phyloP scores from a whole-genome alignment of 2,797 vertebrate species.

The Mallotus villosus region DNA sequence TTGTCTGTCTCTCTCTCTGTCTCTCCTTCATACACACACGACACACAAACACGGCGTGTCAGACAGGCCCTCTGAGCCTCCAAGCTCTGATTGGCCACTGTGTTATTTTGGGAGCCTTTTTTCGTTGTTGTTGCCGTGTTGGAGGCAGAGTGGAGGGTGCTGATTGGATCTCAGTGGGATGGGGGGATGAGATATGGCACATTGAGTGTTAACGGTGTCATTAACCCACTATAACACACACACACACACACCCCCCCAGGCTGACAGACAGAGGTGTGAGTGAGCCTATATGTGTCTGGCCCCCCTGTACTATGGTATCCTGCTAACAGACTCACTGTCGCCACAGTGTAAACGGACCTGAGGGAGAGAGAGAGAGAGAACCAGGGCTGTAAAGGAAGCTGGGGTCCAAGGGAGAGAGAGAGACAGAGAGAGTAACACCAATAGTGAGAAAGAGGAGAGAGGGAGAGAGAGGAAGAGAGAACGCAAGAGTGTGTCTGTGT shows the following conservation, averaged over 20 bases:
- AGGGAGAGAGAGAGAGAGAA: neutral
- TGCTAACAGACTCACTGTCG: slow-evolving; percentile 82
- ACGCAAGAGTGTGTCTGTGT: slow-evolving; percentile 5
- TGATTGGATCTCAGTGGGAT: slow-evolving; percentile 59
- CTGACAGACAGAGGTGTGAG: slow-evolving; percentile 71
- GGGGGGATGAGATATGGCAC: slow-evolving; percentile 56
- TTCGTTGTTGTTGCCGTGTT: slow-evolving; percentile 73
- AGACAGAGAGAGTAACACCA: neutral
- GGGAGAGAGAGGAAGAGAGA: neutral
- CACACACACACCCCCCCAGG: slow-evolving; percentile 19
- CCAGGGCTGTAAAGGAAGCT: neutral
- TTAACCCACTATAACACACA: slow-evolving; percentile 20
- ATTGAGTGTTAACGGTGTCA: slow-evolving; percentile 69
- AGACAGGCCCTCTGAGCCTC: slow-evolving; percentile 33
- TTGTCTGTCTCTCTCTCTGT: slow-evolving; percentile 17
- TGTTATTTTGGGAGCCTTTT: slow-evolving; percentile 72
- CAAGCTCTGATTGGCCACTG: slow-evolving; percentile 56
- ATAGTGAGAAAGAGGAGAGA: neutral
- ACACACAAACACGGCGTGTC: neutral
- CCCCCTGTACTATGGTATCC: slow-evolving; percentile 75
- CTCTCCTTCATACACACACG: slow-evolving; percentile 36
- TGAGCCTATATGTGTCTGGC: slow-evolving; percentile 74
- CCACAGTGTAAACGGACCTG: slow-evolving; percentile 73
- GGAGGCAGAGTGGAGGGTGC: slow-evolving; percentile 50
- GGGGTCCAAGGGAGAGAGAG: neutral